A percentile compares a stretch with the other conserved stretches of the same genome.
Conservation (phyloP, 2,888 invertebrate genomes). For the Cabera pusaria region DNA sequence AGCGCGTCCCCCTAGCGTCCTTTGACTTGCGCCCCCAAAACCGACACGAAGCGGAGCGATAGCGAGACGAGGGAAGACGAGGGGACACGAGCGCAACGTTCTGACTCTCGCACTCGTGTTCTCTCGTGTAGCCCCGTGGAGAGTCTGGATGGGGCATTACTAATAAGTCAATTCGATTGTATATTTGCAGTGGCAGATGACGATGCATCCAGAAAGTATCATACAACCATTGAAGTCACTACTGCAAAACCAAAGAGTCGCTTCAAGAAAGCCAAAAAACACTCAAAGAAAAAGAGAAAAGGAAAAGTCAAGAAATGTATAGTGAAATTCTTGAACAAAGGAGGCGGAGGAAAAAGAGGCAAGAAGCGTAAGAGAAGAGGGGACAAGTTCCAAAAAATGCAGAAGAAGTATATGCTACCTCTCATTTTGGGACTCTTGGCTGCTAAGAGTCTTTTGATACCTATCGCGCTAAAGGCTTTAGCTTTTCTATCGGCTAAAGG, state of each 20-base stretch:
- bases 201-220: slow-evolving; percentile 23
- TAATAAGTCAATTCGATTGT: no score
- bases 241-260: slow-evolving; percentile 15
- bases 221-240: slow-evolving; percentile 24
- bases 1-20: no score
- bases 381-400: slow-evolving; percentile 46
- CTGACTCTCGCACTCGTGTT: no score
- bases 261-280: slow-evolving; percentile 30
- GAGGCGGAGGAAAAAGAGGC: slow-evolving; percentile 2
- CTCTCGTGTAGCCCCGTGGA: no score
- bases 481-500: slow-evolving; percentile 86
- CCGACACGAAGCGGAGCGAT: no score
- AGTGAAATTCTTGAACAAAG: slow-evolving; percentile 58
- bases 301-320: slow-evolving; percentile 60
- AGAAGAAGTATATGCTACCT: slow-evolving; percentile 83
- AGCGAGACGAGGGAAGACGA: no score
- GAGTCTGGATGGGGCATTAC: no score
- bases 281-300: slow-evolving; percentile 43
- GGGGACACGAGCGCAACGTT: no score
- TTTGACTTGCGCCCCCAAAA: no score
- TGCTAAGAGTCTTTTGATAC: slow-evolving; percentile 86
- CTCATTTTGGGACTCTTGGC: slow-evolving; percentile 85
- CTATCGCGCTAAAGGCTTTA: slow-evolving; percentile 86
- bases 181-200: slow-evolving; percentile 25
- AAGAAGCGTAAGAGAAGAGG: slow-evolving; percentile 42